Evolutionary conservation across 2,113 vertebrate species (phyloP).

Genomic region (Ardeotis arabs): DNA sequence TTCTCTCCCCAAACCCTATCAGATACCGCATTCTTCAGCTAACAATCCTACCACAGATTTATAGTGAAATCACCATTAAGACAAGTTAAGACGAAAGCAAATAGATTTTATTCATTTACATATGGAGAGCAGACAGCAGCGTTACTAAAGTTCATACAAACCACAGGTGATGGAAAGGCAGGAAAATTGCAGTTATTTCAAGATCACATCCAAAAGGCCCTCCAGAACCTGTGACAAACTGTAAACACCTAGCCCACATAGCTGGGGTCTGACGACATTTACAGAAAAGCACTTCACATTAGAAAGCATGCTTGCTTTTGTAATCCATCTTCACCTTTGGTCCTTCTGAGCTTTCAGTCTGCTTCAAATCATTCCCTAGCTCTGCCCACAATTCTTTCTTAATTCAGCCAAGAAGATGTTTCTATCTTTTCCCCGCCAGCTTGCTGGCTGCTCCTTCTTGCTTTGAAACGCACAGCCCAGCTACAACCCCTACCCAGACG

Average conservation of each 20-base stretch:
- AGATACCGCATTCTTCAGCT: not conserved
- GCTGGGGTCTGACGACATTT: not conserved
- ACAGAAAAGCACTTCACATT: not conserved
- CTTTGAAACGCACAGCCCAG: not conserved
- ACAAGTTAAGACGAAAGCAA: not conserved
- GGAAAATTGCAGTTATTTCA: not conserved
- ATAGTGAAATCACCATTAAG: not conserved
- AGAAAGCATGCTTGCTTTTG: not conserved
- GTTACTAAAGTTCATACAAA: not conserved
- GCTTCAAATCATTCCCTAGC: not conserved
- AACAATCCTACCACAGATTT: not conserved
- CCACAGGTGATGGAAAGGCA: not conserved
- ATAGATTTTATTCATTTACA: not conserved
- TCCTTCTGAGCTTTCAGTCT: not conserved
- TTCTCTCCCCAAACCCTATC: not conserved
- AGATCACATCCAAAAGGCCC: not conserved
- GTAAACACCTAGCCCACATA: not conserved
- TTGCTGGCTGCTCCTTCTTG: not conserved
- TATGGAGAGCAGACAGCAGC: not conserved
- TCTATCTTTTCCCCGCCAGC: not conserved
- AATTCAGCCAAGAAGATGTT: accelerated
- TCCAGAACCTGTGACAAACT: not conserved
- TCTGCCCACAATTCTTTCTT: not conserved
- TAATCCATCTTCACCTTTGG: not conserved
- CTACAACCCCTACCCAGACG: accelerated